Evolutionary conservation across 2,888 invertebrate genomes (phyloP).

Genomic region (Dryomyza anilis): DNA sequence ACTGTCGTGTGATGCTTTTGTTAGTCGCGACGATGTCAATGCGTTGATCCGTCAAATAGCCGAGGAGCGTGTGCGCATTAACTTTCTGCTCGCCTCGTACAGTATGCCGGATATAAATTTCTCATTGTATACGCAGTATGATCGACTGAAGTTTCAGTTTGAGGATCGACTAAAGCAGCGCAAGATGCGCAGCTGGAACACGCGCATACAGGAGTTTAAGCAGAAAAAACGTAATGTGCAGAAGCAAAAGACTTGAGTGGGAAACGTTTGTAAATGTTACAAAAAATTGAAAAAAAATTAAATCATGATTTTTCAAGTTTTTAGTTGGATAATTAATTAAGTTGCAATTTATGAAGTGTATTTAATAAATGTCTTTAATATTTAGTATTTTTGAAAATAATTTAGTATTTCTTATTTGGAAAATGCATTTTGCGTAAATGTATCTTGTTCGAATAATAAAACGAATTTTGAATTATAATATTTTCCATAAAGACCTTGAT

Average conservation of each 20-base stretch:
- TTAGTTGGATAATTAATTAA: too few relatives aligned
- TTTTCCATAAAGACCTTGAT: too few relatives aligned
- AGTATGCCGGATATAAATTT: constrained; percentile 41
- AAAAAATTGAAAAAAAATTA: too few relatives aligned
- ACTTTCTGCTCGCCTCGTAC: constrained; percentile 34
- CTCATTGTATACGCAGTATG: constrained; percentile 32
- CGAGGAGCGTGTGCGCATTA: constrained; percentile 37
- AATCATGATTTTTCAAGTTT: too few relatives aligned
- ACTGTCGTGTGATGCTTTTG: constrained; percentile 26
- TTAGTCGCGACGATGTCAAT: constrained; percentile 26
- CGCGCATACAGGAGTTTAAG: neutral
- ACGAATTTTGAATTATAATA: too few relatives aligned
- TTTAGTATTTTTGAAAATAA: too few relatives aligned
- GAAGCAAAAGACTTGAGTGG: neutral
- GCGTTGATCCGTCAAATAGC: constrained; percentile 32
- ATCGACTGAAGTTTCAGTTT: constrained; percentile 36
- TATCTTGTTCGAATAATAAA: too few relatives aligned
- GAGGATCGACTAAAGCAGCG: constrained; percentile 37
- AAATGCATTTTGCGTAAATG: too few relatives aligned
- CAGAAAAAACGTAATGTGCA: neutral
- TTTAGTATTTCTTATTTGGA: too few relatives aligned
- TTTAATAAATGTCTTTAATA: too few relatives aligned
- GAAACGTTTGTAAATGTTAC: too few relatives aligned
- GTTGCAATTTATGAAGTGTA: too few relatives aligned
- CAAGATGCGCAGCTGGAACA: constrained; percentile 25